Percentiles rank a stretch among this genome's conserved stretches.
Conservation (phyloP, 2,113 vertebrate species). For the Sturnira hondurensis region DNA sequence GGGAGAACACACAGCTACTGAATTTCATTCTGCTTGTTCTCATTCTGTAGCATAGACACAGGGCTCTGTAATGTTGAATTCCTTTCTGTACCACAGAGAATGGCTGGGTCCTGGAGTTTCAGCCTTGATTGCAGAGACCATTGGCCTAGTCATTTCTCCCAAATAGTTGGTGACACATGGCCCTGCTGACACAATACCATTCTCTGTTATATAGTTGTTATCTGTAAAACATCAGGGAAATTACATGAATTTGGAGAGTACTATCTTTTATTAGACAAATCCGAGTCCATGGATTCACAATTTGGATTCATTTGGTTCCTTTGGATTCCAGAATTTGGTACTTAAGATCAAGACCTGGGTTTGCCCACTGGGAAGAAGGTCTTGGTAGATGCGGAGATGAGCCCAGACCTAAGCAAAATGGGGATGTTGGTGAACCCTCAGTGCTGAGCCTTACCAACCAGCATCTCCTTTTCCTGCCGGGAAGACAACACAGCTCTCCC, state of each 20-base stretch:
- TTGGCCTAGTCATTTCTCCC: neutral
- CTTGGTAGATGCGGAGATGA: neutral
- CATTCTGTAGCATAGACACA: neutral
- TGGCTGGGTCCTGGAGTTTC: neutral
- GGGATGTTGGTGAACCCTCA: neutral
- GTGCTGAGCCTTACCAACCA: too few relatives aligned
- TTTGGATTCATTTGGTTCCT: neutral
- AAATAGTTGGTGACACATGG: neutral
- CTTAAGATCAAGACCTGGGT: neutral
- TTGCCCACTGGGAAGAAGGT: neutral
- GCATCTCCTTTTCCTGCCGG: neutral
- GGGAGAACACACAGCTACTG: neutral
- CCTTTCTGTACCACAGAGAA: neutral
- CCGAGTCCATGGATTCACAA: neutral
- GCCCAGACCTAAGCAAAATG: neutral
- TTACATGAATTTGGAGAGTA: neutral
- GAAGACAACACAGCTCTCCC: neutral
- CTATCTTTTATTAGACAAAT: neutral
- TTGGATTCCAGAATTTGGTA: neutral
- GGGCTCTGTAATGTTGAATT: neutral
- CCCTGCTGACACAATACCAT: neutral
- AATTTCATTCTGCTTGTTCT: neutral
- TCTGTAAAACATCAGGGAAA: neutral
- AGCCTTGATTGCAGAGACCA: neutral
- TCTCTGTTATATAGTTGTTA: neutral